These are phyloP conservation scores for Beris morrisii DNA, from an alignment of 2,888 invertebrate genomes.

Conservation along the genomic window DNA sequence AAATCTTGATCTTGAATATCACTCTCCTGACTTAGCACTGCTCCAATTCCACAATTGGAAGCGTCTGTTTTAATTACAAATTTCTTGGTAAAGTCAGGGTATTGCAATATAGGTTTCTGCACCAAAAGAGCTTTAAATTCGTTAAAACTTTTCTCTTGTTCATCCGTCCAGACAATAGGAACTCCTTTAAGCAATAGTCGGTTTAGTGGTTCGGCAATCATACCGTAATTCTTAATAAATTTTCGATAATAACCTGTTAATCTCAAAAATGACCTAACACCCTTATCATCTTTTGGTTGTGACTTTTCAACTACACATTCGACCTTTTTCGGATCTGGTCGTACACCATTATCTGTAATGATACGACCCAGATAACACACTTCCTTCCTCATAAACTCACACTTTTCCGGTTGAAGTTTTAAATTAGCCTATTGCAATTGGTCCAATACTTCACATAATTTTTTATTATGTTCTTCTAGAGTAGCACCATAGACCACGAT, in stretches of 20 bases:
- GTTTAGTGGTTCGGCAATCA: conserved; percentile 7
- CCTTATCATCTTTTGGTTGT: not conserved
- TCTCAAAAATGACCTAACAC: not conserved
- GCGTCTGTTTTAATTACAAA: conserved; percentile 39
- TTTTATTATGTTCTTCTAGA: no score
- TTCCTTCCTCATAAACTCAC: no score
- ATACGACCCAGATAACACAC: not conserved
- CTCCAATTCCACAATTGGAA: conserved; percentile 37
- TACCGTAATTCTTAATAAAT: conserved; percentile 2
- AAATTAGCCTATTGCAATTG: no score
- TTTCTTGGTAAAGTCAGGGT: conserved; percentile 34
- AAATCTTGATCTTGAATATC: conserved; percentile 31
- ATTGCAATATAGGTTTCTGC: conserved; percentile 29
- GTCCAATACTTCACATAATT: no score
- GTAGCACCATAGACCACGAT: no score
- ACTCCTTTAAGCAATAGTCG: not conserved
- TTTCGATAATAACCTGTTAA: not conserved
- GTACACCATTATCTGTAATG: conserved; percentile 23
- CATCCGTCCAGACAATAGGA: not conserved
- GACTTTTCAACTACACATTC: conserved; percentile 6
- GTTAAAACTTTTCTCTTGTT: conserved; percentile 8
- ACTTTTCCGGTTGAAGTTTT: no score
- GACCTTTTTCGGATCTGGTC: conserved; percentile 19
- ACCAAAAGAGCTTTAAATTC: not conserved
- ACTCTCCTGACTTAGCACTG: conserved; percentile 37